Evolutionary conservation across 2,888 invertebrate species (phyloP), one percentile per base, ranked within the genome.

Genomic region (Carcina quercana): DNA sequence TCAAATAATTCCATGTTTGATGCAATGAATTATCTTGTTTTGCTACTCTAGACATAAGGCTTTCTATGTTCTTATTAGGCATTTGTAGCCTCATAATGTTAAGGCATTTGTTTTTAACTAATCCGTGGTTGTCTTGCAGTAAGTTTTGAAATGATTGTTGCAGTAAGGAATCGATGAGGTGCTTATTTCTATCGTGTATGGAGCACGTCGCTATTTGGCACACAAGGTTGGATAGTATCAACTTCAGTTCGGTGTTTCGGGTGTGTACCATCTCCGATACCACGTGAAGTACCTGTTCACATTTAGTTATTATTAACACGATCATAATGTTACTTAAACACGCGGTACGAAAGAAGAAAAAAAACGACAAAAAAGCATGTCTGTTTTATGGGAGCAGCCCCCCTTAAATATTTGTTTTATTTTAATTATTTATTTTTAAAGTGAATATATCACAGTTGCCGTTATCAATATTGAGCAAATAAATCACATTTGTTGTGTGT

Each of bases 221-320:
- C 36, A 73, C 42, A 20, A 64, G 42, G 32, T 62, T 52, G 7
- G 64, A 57, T 14, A 72, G 31, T 5, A 64, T 32, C 31, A 67
- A 37, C 36, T 64, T 63, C 13, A 68, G 38, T 50, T 73, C 73
- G 3, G 42, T 47, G 37, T 62, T 64, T n/a, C 56, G 54, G n/a
- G 50, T 47, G 32, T 52, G 40, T 21, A 64, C 38, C 15, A 74
- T 52, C 26, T 44, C 53, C 11, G 58, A 54, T 14, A 72, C 53
- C 2, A 59, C 47, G 34, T 71, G 66, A 8, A 73, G 50, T 17
- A 76, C 53, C 80, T 82, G 45, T 28, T n/a, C n/a, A n/a, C n/a
- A n/a, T n/a, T n/a, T n/a, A n/a, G n/a, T n/a, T n/a, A n/a, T n/a
- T n/a, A n/a, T n/a, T n/a, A n/a, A n/a, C n/a, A n/a, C n/a, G n/a